phyloP scores from a whole-genome alignment of 1,140 invertebrate species.

The Meloidogyne floridensis region DNA sequence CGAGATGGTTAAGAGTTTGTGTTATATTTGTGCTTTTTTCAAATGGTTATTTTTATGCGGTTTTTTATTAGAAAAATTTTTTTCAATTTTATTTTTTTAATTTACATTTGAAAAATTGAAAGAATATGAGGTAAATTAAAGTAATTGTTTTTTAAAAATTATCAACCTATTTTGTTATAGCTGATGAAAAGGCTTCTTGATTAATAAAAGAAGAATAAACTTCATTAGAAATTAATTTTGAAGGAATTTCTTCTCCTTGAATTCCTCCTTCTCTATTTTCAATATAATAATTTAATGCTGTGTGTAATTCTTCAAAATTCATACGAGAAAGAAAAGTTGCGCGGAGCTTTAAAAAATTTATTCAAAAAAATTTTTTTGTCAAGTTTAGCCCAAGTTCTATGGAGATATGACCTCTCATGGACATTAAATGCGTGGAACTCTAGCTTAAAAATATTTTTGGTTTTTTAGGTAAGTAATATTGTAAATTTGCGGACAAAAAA shows the following conservation, averaged over 20 bases:
- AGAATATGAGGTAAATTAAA: neutral
- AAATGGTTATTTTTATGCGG: no score
- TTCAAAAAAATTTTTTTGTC: neutral
- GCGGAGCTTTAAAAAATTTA: constrained; percentile 42
- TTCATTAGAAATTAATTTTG: neutral
- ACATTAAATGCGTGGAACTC: no score
- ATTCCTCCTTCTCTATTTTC: constrained; percentile 4
- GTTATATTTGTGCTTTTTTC: no score
- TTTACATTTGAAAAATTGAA: no score
- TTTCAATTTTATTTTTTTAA: no score
- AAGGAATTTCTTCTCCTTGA: neutral
- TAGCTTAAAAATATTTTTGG: no score
- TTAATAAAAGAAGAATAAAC: neutral
- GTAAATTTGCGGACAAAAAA: no score
- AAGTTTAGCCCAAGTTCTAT: no score
- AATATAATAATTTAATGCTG: constrained; percentile 33
- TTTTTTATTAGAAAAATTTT: no score
- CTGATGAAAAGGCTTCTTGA: constrained; percentile 2
- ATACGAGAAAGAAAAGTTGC: constrained; percentile 49
- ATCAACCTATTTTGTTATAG: neutral
- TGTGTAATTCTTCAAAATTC: constrained; percentile 13
- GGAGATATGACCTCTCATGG: no score
- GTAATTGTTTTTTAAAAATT: neutral
- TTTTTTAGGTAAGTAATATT: no score
- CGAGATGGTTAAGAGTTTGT: no score